A percentile compares a stretch with the other conserved stretches of the same genome.
Conservation (phyloP, 2,888 invertebrate species). For the Sinodicranocentrus sp. region DNA sequence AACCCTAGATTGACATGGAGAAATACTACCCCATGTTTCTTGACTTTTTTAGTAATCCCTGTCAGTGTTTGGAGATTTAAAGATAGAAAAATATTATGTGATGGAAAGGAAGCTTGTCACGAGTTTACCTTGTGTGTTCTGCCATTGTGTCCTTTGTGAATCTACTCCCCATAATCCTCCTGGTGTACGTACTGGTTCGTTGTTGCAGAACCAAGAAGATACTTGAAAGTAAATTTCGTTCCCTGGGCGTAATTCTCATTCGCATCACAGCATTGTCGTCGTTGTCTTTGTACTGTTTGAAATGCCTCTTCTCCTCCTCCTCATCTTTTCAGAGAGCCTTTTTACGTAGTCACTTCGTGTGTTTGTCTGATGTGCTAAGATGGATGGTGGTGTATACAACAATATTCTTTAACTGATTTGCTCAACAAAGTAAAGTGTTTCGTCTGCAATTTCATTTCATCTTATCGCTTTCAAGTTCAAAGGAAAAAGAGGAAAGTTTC, state of each 20-base stretch:
- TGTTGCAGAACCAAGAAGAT: not conserved
- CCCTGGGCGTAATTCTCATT: conserved; percentile 9
- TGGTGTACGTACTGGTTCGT: not conserved
- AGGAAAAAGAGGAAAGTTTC: conserved; percentile 51
- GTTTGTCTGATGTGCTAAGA: not conserved
- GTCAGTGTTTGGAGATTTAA: not conserved
- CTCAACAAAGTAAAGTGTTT: conserved; percentile 64
- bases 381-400: conserved; percentile 22
- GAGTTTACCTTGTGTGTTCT: no score
- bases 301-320: no score
- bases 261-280: no score
- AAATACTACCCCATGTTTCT: not conserved
- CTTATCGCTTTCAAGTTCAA: conserved; percentile 57
- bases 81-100: conserved; percentile 6
- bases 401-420: conserved; percentile 60
- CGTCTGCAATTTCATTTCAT: conserved; percentile 64
- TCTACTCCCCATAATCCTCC: no score
- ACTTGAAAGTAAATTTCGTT: not conserved
- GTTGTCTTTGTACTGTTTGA: no score
- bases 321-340: not conserved
- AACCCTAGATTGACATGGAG: conserved; percentile 24
- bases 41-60: conserved; percentile 5
- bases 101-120: no score
- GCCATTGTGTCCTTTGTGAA: no score
- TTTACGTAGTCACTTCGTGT: not conserved